Percentiles rank a stretch among this genome's conserved stretches.
phyloP scores from a whole-genome alignment of 2,888 invertebrate genomes.

The Andrena marginata region DNA sequence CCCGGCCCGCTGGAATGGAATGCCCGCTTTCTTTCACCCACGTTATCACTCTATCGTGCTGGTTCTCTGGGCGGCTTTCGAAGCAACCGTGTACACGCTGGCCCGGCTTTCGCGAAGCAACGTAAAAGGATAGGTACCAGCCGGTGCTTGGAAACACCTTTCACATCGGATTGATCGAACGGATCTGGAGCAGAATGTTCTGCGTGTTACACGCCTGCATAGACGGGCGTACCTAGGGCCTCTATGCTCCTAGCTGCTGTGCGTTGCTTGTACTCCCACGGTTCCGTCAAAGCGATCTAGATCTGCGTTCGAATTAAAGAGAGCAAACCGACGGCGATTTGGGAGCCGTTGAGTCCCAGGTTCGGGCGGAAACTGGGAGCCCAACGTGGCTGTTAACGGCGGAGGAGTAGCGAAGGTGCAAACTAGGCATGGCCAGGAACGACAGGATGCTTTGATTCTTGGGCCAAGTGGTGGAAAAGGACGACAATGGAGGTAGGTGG shows the following conservation, averaged over 20 bases:
- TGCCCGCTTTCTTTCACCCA: slow-evolving; percentile 58
- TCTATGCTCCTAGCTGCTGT: slow-evolving; percentile 34
- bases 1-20: slow-evolving; percentile 34
- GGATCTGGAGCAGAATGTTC: slow-evolving; percentile 70
- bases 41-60: slow-evolving; percentile 55
- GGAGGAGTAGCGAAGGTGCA: too few relatives aligned
- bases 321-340: background rate
- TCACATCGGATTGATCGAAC: slow-evolving; percentile 66
- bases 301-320: background rate
- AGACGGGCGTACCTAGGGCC: slow-evolving; percentile 4
- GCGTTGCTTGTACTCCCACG: background rate
- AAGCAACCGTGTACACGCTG: slow-evolving; percentile 21
- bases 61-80: slow-evolving; percentile 42
- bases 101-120: slow-evolving; percentile 50
- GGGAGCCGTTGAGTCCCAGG: background rate
- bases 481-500: too few relatives aligned
- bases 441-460: too few relatives aligned
- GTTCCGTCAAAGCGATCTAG: background rate
- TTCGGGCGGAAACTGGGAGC: background rate
- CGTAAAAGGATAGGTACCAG: slow-evolving; percentile 62
- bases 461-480: too few relatives aligned
- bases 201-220: slow-evolving; percentile 62
- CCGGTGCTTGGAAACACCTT: slow-evolving; percentile 63
- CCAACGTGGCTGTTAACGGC: too few relatives aligned
- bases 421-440: too few relatives aligned